Conservation (phyloP, 2,888 invertebrate species). For the Criorhina ranunculi region DNA sequence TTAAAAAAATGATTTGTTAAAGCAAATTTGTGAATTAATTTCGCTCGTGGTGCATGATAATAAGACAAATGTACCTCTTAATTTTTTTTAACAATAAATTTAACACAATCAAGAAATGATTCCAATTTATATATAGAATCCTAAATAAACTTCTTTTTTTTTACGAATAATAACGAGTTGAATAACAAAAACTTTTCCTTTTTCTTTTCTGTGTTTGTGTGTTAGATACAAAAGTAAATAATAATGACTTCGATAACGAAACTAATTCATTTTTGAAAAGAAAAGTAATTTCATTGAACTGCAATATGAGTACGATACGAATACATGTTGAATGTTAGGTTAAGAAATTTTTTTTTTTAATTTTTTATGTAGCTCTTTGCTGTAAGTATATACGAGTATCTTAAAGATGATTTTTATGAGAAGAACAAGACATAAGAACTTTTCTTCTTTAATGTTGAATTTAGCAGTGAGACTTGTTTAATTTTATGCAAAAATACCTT, state of each 20-base stretch:
- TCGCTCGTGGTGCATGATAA: background rate
- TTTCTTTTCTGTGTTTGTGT: background rate
- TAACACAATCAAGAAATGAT: constrained; percentile 11
- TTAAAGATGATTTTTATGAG: background rate
- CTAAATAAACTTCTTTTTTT: constrained; percentile 8
- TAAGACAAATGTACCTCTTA: background rate
- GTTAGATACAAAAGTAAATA: constrained; percentile 1
- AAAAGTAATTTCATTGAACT: background rate
- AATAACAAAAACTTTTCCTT: background rate
- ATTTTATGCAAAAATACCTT: constrained; percentile 7
- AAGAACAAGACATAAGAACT: background rate
- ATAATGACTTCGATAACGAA: constrained; percentile 20
- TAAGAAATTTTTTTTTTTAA: background rate
- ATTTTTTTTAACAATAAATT: background rate
- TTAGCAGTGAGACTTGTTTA: background rate
- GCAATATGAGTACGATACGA: background rate
- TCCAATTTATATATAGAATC: background rate
- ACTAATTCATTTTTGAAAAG: background rate
- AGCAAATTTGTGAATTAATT: background rate
- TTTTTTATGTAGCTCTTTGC: background rate
- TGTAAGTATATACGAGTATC: background rate
- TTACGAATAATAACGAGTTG: constrained; percentile 7
- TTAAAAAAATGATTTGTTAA: background rate
- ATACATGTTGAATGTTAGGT: constrained; percentile 4
- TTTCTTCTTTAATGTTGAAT: background rate